A percentile compares a stretch with the other conserved stretches of the same genome.
Conservation (phyloP, 2,888 invertebrate species). For the Plusia festucae region DNA sequence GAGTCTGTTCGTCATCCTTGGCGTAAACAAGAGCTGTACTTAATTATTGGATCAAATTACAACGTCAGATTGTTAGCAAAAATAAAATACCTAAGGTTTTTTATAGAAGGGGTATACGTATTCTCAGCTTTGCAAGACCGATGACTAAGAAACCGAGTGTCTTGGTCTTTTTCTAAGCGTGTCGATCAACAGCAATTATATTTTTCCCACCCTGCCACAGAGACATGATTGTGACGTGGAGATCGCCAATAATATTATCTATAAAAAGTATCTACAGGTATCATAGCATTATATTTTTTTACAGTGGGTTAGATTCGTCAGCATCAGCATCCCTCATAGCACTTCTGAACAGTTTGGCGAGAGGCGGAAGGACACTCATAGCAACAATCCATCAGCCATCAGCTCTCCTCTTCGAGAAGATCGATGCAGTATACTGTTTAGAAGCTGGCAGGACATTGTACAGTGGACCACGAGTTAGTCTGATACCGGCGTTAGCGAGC, state of each 20-base stretch:
- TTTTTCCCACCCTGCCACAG: too few relatives aligned
- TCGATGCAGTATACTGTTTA: conserved; percentile 96
- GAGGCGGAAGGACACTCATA: conserved; percentile 95
- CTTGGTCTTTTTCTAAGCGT: too few relatives aligned
- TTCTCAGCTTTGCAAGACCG: too few relatives aligned
- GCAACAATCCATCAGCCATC: conserved; percentile 99
- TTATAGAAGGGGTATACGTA: too few relatives aligned
- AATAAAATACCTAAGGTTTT: too few relatives aligned
- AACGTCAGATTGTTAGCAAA: too few relatives aligned
- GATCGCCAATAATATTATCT: too few relatives aligned
- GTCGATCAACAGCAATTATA: too few relatives aligned
- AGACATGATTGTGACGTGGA: too few relatives aligned
- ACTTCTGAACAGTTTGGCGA: conserved; percentile 94
- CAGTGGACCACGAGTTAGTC: conserved; percentile 92
- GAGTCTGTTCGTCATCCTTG: conserved; percentile 12
- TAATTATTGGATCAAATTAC: too few relatives aligned
- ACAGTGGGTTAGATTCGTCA: conserved; percentile 96
- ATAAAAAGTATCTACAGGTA: too few relatives aligned
- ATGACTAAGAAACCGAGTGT: too few relatives aligned
- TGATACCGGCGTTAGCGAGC: conserved; percentile 94
- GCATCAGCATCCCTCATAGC: conserved; percentile 95
- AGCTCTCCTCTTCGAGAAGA: conserved; percentile 97
- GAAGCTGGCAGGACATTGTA: conserved; percentile 95
- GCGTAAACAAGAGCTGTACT: conserved; percentile 2
- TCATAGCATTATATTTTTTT: conserved; percentile 39